These are phyloP conservation scores for Ctenochaetus hawaiiensis DNA, from an alignment of 2,797 vertebrate genomes.

Conservation along the genomic window DNA sequence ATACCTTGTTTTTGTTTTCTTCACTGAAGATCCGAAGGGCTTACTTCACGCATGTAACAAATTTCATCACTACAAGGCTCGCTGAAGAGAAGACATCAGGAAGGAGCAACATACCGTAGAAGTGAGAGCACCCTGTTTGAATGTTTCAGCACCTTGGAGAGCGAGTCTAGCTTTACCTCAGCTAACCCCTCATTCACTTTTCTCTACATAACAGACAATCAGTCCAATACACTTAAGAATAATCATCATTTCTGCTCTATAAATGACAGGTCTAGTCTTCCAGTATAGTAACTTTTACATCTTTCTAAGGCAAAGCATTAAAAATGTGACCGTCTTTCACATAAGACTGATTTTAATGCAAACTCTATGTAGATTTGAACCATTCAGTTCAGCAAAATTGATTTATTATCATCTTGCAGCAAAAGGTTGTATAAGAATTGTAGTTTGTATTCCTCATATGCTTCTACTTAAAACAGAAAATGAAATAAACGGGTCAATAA, in stretches of 20 bases:
- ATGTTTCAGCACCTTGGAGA: too few species aligned
- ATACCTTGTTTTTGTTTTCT: constrained; percentile 1
- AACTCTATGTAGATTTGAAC: not conserved
- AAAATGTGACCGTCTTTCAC: not conserved
- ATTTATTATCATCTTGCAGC: too few species aligned
- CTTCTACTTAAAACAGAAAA: too few species aligned
- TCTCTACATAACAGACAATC: too few species aligned
- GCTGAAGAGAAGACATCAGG: not conserved
- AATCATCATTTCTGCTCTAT: not conserved
- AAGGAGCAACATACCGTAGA: too few species aligned
- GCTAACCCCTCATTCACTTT: too few species aligned
- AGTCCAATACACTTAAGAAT: not conserved
- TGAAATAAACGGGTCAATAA: too few species aligned
- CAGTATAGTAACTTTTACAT: not conserved
- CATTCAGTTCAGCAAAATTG: not conserved
- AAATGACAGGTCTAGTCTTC: not conserved
- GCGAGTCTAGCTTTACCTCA: too few species aligned
- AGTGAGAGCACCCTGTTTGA: too few species aligned
- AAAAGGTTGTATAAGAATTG: too few species aligned
- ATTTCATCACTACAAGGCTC: not conserved
- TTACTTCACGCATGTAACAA: not conserved
- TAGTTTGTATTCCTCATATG: too few species aligned
- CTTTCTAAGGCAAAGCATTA: not conserved
- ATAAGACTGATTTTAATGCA: not conserved
- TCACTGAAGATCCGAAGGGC: not conserved